These are phyloP conservation scores for Drosophila gaucha DNA, from an alignment of 2,888 invertebrate genomes.

Conservation along the genomic window DNA sequence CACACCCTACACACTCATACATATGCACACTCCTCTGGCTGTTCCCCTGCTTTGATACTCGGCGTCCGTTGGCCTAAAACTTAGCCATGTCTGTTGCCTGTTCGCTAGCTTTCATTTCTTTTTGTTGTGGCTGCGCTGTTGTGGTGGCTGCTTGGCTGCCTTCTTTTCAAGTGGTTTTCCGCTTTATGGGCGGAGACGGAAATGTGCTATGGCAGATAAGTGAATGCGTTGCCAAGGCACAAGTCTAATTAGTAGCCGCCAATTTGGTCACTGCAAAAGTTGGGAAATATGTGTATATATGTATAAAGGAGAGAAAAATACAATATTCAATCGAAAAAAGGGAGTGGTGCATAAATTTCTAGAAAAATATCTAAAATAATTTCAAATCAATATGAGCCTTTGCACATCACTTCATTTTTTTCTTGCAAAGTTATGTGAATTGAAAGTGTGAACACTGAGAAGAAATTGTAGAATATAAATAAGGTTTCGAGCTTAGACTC, in stretches of 20 bases:
- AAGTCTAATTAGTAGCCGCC: conserved; percentile 42
- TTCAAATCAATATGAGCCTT: too few species aligned
- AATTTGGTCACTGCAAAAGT: conserved; percentile 14
- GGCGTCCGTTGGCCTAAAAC: conserved; percentile 37
- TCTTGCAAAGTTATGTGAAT: too few species aligned
- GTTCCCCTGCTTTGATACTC: conserved; percentile 49
- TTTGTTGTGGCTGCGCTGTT: conserved; percentile 16
- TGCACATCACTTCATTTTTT: too few species aligned
- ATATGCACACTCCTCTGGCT: conserved; percentile 4
- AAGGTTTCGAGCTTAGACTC: too few species aligned
- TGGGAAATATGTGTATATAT: background rate
- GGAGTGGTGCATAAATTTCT: background rate
- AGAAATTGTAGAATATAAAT: too few species aligned
- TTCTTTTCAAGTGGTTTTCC: conserved; percentile 52
- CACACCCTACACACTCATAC: background rate
- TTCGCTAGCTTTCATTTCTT: conserved; percentile 6
- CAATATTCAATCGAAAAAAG: background rate
- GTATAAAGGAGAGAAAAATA: background rate
- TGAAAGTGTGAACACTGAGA: background rate
- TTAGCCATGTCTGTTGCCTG: conserved; percentile 30
- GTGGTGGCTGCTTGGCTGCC: conserved; percentile 21
- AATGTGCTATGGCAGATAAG: conserved; percentile 20
- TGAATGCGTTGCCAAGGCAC: conserved; percentile 43
- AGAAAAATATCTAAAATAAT: too few species aligned
- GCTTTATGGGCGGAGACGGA: conserved; percentile 11